These are phyloP conservation scores for Rhamphomyia laevipes DNA, from an alignment of 2,888 invertebrate genomes.

Conservation along the genomic window DNA sequence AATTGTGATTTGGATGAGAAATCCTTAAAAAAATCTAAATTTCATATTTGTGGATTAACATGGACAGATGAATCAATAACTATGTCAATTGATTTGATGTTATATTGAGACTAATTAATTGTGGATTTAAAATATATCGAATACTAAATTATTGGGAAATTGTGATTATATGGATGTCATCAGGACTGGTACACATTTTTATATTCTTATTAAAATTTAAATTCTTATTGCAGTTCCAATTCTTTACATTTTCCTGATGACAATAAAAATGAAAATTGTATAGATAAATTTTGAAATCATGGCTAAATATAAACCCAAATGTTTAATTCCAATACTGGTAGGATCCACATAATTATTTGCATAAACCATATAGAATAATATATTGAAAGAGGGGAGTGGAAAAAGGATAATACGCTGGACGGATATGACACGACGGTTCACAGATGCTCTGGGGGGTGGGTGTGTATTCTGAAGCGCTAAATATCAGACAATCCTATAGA, in stretches of 20 bases:
- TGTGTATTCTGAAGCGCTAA: too few relatives aligned
- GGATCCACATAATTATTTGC: slow-evolving; percentile 50
- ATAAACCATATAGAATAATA: slow-evolving; percentile 52
- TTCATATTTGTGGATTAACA: slow-evolving; percentile 55
- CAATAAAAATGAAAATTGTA: slow-evolving; percentile 13
- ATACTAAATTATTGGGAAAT: slow-evolving; percentile 44
- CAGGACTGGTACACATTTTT: slow-evolving; percentile 44
- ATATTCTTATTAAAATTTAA: too few relatives aligned
- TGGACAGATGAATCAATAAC: slow-evolving; percentile 42
- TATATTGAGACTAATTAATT: slow-evolving; percentile 35
- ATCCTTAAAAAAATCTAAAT: slow-evolving; percentile 45
- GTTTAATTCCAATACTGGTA: slow-evolving; percentile 59
- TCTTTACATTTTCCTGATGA: slow-evolving; percentile 54
- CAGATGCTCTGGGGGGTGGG: too few relatives aligned
- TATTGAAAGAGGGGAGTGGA: slow-evolving; percentile 24
- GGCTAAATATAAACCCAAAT: slow-evolving; percentile 55
- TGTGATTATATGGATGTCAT: slow-evolving; percentile 53
- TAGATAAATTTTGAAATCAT: slow-evolving; percentile 54
- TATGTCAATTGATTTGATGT: slow-evolving; percentile 42
- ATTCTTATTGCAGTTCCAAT: too few relatives aligned
- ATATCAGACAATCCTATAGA: too few relatives aligned
- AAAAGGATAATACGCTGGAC: too few relatives aligned
- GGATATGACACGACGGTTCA: too few relatives aligned
- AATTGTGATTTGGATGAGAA: slow-evolving; percentile 21
- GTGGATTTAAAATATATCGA: slow-evolving; percentile 15